Evolutionary conservation across 2,797 vertebrate species (phyloP).

Genomic region (Typhlichthys subterraneus): DNA sequence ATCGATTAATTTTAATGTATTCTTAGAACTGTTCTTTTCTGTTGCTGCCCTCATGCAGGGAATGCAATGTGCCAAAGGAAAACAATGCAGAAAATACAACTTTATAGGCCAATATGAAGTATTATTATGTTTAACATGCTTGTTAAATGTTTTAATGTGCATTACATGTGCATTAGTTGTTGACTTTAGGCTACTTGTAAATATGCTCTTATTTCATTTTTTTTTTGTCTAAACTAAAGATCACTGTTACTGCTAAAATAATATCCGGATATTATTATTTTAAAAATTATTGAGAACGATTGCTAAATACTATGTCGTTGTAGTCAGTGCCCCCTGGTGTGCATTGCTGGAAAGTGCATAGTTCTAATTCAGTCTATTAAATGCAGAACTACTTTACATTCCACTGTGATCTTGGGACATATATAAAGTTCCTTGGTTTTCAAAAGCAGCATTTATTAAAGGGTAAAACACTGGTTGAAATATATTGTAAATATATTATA

Average conservation of each 20-base stretch:
- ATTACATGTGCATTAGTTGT: conserved; percentile 3
- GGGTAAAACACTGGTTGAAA: conserved; percentile 24
- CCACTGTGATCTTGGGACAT: conserved; percentile 24
- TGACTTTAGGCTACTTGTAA: conserved; percentile 13
- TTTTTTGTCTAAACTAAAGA: background rate
- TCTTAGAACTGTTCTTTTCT: conserved; percentile 27
- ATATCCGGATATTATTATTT: no score
- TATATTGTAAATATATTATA: no score
- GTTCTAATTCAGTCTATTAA: conserved; percentile 21
- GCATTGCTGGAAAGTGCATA: conserved; percentile 42
- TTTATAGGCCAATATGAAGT: conserved; percentile 60
- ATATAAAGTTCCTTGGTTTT: conserved; percentile 1
- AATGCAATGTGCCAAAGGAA: conserved; percentile 40
- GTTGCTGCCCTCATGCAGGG: conserved; percentile 24
- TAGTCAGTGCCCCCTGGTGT: conserved; percentile 51
- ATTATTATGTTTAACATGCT: conserved; percentile 50
- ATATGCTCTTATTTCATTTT: background rate
- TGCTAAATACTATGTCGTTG: conserved; percentile 19
- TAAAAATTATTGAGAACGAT: background rate
- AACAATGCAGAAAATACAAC: conserved; percentile 5
- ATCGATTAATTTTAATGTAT: conserved; percentile 1
- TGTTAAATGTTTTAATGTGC: background rate
- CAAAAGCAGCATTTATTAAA: conserved; percentile 9
- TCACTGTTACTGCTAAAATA: background rate
- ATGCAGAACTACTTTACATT: conserved; percentile 15